Percentiles rank a stretch among this genome's conserved stretches.
Conservation (phyloP, 2,888 invertebrate genomes). For the Athalia circularis region DNA sequence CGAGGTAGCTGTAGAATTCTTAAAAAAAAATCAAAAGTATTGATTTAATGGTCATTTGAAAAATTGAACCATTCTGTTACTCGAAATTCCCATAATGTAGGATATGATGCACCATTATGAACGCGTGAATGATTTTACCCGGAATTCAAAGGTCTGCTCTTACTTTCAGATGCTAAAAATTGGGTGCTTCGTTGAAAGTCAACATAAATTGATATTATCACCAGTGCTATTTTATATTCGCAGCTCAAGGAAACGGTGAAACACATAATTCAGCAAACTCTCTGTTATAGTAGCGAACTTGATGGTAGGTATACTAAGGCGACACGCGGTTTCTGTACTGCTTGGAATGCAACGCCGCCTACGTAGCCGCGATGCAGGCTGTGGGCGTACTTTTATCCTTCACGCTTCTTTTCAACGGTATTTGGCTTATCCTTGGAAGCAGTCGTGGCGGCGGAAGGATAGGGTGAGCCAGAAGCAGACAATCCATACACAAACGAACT, state of each 20-base stretch:
- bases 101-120: constrained; percentile 15
- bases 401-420: constrained; percentile 27
- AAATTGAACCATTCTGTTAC: background rate
- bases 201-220: constrained; percentile 25
- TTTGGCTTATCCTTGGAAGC: constrained; percentile 35
- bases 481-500: constrained; percentile 43
- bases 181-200: constrained; percentile 2
- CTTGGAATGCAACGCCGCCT: constrained; percentile 36
- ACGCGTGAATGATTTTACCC: constrained; percentile 7
- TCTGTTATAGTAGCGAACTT: constrained; percentile 19
- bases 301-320: background rate
- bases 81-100: no score
- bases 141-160: no score
- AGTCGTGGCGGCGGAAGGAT: constrained; percentile 34
- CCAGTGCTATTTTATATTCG: constrained; percentile 21
- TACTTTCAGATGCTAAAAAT: background rate
- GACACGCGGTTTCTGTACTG: constrained; percentile 30
- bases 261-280: constrained; percentile 34
- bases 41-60: background rate
- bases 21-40: background rate
- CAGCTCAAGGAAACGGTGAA: constrained; percentile 26
- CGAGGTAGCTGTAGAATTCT: background rate
- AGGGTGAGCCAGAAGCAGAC: constrained; percentile 5
- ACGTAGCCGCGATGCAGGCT: constrained; percentile 24
- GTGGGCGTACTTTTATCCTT: constrained; percentile 35